Evolutionary conservation across 2,888 invertebrate genomes (phyloP).

Genomic region (Drosophila phalerata): DNA sequence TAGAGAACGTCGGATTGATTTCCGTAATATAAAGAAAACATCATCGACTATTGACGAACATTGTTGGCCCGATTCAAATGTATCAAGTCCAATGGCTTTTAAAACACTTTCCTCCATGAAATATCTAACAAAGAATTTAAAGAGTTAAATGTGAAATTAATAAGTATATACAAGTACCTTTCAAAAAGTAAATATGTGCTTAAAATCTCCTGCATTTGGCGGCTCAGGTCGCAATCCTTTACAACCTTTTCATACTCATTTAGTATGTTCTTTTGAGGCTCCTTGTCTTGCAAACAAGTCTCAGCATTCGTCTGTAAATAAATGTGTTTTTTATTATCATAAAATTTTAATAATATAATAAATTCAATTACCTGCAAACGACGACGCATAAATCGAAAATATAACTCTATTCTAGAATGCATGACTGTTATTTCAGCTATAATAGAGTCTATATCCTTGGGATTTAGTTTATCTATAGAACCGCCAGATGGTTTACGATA

Average conservation of each 20-base stretch:
- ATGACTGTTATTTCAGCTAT: slow-evolving; percentile 96
- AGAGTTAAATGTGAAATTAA: not conserved
- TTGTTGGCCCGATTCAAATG: slow-evolving; percentile 89
- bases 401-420: slow-evolving; percentile 95
- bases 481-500: slow-evolving; percentile 84
- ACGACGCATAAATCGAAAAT: slow-evolving; percentile 93
- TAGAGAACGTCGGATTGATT: slow-evolving; percentile 97
- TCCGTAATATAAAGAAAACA: slow-evolving; percentile 98
- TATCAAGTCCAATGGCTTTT: slow-evolving; percentile 94
- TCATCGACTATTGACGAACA: slow-evolving; percentile 98
- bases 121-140: slow-evolving; percentile 87
- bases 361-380: slow-evolving; percentile 88
- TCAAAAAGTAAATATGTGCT: slow-evolving; percentile 96
- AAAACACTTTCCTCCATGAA: slow-evolving; percentile 97
- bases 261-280: slow-evolving; percentile 86
- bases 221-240: slow-evolving; percentile 90
- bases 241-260: slow-evolving; percentile 89
- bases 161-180: slow-evolving; percentile 86
- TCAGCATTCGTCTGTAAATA: slow-evolving; percentile 88
- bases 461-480: slow-evolving; percentile 88
- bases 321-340: not conserved
- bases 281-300: slow-evolving; percentile 87
- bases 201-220: slow-evolving; percentile 93
- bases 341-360: not conserved
- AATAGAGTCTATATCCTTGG: slow-evolving; percentile 94